phyloP scores from a whole-genome alignment of 2,797 vertebrate genomes.

The Ceryle rudis region DNA sequence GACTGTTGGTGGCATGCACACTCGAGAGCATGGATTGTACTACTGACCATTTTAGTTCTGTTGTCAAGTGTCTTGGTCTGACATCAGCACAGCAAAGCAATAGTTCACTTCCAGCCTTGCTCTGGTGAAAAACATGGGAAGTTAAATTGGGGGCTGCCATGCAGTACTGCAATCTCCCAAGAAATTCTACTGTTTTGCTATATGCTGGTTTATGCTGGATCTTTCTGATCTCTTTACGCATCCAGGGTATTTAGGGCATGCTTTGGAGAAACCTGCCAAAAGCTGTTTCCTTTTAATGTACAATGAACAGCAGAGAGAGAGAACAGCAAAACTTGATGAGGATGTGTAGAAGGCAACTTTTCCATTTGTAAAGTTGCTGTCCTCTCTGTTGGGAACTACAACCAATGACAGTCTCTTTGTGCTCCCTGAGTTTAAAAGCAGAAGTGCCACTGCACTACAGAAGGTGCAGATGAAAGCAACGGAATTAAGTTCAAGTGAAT shows the following conservation, averaged over 20 bases:
- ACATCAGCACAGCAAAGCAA: not conserved
- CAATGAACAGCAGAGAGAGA: not conserved
- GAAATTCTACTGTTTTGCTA: not conserved
- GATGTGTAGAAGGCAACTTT: not conserved
- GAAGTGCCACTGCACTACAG: not conserved
- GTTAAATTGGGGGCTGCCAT: not conserved
- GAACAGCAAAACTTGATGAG: not conserved
- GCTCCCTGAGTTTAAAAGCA: not conserved
- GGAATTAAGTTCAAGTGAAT: not conserved
- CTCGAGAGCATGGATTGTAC: not conserved
- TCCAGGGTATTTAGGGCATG: not conserved
- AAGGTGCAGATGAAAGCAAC: not conserved
- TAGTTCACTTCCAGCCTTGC: not conserved
- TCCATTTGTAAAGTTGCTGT: not conserved
- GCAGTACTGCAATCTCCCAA: not conserved
- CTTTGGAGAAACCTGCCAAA: not conserved
- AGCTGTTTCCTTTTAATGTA: not conserved
- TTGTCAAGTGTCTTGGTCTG: not conserved
- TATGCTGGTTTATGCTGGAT: not conserved
- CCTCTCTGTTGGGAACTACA: not conserved
- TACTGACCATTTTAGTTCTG: not conserved
- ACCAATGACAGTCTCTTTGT: not conserved
- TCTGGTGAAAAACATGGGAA: fast-evolving
- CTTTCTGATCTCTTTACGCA: not conserved
- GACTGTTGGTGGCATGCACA: fast-evolving